These are phyloP conservation scores for Aptenodytes patagonicus DNA, from an alignment of 2,113 vertebrate genomes.

Conservation along the genomic window DNA sequence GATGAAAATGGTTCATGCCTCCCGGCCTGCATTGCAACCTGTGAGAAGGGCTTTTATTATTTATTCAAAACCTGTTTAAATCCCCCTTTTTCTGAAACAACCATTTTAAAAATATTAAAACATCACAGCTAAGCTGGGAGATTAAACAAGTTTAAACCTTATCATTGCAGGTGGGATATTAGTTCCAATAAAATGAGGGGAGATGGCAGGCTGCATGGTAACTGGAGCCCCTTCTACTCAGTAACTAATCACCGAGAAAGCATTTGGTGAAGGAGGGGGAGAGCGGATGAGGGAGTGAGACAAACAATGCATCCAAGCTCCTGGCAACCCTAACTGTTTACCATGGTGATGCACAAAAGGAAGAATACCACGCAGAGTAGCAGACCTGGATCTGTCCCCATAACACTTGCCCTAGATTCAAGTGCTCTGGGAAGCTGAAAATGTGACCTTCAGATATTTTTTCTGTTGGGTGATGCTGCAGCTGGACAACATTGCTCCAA, in stretches of 20 bases:
- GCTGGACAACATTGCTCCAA: not conserved
- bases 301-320: conserved; percentile 46
- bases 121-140: conserved; percentile 64
- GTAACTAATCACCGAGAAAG: conserved; percentile 70
- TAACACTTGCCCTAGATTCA: conserved; percentile 44
- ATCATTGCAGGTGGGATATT: conserved; percentile 66
- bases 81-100: conserved; percentile 56
- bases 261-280: conserved; percentile 54
- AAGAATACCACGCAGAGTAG: not conserved
- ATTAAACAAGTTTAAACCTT: conserved; percentile 70
- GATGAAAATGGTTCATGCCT: conserved; percentile 57
- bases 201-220: conserved; percentile 52
- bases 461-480: not conserved
- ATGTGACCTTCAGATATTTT: conserved; percentile 19
- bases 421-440: conserved; percentile 6
- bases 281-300: not conserved
- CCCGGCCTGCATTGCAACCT: conserved; percentile 39
- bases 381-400: conserved; percentile 14
- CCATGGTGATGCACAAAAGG: conserved; percentile 63
- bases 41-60: conserved; percentile 63
- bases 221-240: conserved; percentile 52
- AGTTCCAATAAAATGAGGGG: conserved; percentile 54
- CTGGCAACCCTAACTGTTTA: conserved; percentile 62
- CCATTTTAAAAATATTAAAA: conserved; percentile 74
- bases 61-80: conserved; percentile 69